Base-by-base conservation (phyloP, 2,113 vertebrate species). In the Datnioides undecimradiatus region DNA sequence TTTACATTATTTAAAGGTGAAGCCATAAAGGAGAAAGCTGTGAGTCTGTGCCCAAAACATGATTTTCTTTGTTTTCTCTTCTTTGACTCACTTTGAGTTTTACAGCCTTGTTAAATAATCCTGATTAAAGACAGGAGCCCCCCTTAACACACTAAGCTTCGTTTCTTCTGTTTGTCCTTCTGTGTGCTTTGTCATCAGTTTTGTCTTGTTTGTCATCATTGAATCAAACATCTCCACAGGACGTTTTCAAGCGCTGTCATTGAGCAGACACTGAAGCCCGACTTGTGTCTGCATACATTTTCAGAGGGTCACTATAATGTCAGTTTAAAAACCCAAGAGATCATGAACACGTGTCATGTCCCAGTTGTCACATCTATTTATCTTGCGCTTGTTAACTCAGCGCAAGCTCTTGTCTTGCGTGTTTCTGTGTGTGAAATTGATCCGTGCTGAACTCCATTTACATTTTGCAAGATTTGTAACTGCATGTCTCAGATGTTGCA, bases 1-100 rank as follows among this genome's bases (percentile, higher is more conserved):
- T 91, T 90, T 90, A 87, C 75, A 67, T 92, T 83, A 83, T 75
- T 90, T 67, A 62, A 89, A 93, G 87, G 88, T 94, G 90, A 88
- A 91, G 65, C 84, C 78, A 77, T 90, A 88, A 87, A 94, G 82
- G 87, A 85, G 88, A 89, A 89, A 88, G 81, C 82, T 76, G 83
- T 80, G 89, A 88, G 68, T 91, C 63, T 63, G 80, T 43, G 40
- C 62, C 40, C 43, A 77, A 29, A 87, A 86, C 82, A 87, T 70
- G 66, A 86, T 84, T 80, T 84, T 67, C 66, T 71, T 46, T 17
- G 31, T 86, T 86, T 72, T 75, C 54, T 71, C 54, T 38, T 82
- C 66, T 63, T 80, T 90, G 84, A 91, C 72, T 92, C 89, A 91
- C 82, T 87, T 69, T 69, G 48, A 51, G 38, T 86, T 84, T 90